phyloP scores from a whole-genome alignment of 2,113 vertebrate genomes.

The Phalacrocorax pelagicus region DNA sequence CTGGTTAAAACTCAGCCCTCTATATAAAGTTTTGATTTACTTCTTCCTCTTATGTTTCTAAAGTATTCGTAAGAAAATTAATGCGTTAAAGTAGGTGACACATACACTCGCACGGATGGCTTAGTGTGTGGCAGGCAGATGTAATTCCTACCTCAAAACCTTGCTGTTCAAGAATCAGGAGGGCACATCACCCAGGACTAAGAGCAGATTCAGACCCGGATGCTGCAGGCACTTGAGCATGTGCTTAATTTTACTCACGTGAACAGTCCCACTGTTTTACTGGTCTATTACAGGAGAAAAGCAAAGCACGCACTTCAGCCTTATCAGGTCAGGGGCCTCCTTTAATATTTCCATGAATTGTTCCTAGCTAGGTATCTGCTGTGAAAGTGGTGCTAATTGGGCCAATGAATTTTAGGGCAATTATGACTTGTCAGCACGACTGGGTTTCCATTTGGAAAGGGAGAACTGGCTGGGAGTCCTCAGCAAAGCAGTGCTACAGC shows the following conservation, averaged over 20 bases:
- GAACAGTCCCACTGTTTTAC: not conserved
- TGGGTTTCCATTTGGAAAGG: constrained; percentile 8
- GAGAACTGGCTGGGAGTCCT: not conserved
- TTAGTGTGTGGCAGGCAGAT: not conserved
- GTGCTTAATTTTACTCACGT: not conserved
- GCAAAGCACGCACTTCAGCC: constrained; percentile 17
- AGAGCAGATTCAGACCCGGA: not conserved
- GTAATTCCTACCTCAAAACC: not conserved
- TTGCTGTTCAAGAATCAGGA: not conserved
- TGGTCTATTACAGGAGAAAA: not conserved
- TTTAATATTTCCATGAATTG: constrained; percentile 62
- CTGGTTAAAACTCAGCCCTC: constrained; percentile 22
- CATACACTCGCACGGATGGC: not conserved
- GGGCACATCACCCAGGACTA: not conserved
- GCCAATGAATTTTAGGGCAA: constrained; percentile 51
- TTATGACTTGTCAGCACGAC: not conserved
- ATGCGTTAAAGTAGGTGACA: not conserved
- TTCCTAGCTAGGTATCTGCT: constrained; percentile 25
- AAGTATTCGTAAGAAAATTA: not conserved
- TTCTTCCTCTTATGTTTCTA: not conserved
- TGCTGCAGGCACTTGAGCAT: not conserved
- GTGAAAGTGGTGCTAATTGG: constrained; percentile 21
- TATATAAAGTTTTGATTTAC: not conserved
- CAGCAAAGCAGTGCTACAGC: not conserved
- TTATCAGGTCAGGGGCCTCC: constrained; percentile 61